Evolutionary conservation across 2,113 vertebrate genomes (phyloP).

Genomic region (Dendrocopos noguchii): DNA sequence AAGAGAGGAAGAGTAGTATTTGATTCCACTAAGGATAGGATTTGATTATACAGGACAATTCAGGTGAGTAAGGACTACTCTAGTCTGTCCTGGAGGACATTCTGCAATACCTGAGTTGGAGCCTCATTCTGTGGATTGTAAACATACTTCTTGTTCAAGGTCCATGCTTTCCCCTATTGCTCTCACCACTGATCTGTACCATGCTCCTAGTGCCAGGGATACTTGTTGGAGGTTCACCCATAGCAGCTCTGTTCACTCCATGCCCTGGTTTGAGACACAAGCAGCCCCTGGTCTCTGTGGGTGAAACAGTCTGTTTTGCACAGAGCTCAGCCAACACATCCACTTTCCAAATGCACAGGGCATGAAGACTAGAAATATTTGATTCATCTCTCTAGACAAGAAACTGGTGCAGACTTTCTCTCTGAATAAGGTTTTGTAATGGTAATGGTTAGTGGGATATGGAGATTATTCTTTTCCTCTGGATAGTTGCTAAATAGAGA

Average conservation of each 20-base stretch:
- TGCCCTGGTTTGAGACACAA: background rate
- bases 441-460: background rate
- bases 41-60: background rate
- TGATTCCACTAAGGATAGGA: background rate
- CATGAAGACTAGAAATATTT: background rate
- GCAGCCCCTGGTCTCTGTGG: background rate
- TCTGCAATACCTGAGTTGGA: background rate
- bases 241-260: background rate
- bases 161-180: accelerated
- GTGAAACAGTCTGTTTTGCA: background rate
- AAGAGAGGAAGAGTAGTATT: background rate
- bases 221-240: background rate
- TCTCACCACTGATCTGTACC: background rate
- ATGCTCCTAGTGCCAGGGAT: background rate
- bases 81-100: background rate
- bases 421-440: background rate
- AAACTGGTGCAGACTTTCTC: background rate
- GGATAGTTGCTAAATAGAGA: background rate
- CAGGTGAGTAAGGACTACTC: background rate
- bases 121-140: background rate
- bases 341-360: background rate
- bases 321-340: accelerated
- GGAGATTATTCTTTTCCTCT: background rate
- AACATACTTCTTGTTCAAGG: background rate
- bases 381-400: background rate